Percentiles rank a stretch among this genome's conserved stretches.
Conservation (phyloP, 2,888 invertebrate genomes). For the Branchinecta sandiegonensis region DNA sequence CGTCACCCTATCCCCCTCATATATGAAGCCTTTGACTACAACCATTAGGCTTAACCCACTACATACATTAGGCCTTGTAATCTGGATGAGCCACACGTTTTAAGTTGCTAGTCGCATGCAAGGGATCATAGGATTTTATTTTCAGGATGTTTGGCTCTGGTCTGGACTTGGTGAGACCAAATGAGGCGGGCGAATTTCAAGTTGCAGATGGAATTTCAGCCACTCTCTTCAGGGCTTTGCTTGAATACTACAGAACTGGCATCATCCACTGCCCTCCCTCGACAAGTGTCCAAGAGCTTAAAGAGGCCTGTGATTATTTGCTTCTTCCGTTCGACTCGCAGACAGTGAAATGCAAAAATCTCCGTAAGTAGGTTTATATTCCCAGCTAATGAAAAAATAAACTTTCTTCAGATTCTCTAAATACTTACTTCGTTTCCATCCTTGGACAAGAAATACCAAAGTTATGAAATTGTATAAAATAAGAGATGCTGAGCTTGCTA, state of each 20-base stretch:
- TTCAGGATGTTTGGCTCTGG: conserved; percentile 85
- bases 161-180: conserved; percentile 78
- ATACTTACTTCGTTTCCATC: too few species aligned
- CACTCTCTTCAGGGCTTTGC: conserved; percentile 79
- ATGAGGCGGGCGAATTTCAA: conserved; percentile 91
- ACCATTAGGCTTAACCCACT: too few species aligned
- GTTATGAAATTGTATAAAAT: too few species aligned
- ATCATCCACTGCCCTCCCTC: conserved; percentile 86
- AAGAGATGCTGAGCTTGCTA: too few species aligned
- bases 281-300: conserved; percentile 84
- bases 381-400: too few species aligned
- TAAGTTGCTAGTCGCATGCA: not conserved
- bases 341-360: conserved; percentile 88
- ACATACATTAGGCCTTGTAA: too few species aligned
- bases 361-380: conserved; percentile 51
- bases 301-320: conserved; percentile 97
- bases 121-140: conserved; percentile 23
- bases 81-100: too few species aligned
- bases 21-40: too few species aligned
- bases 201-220: conserved; percentile 95
- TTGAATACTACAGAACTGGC: conserved; percentile 86
- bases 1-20: too few species aligned
- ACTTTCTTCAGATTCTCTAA: too few species aligned
- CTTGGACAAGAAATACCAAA: too few species aligned
- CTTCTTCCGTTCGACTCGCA: conserved; percentile 93